These are phyloP conservation scores for Pocillopora verrucosa DNA, from an alignment of 64 coral and sea anemone genomes.

Conservation along the genomic window DNA sequence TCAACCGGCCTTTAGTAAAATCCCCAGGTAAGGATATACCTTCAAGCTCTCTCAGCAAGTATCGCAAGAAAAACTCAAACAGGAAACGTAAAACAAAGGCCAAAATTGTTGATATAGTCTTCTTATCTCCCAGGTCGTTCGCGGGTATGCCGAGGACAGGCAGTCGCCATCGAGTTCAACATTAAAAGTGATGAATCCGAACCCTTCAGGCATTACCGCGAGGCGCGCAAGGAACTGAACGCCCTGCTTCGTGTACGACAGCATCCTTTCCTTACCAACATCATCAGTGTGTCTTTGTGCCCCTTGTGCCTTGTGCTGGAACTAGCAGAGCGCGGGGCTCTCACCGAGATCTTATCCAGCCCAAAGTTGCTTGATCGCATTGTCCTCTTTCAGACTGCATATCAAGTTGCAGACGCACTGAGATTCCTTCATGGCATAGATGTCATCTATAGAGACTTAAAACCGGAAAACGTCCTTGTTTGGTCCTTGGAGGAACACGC, in stretches of 20 bases:
- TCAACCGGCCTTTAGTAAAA: too few species aligned
- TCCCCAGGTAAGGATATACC: too few species aligned
- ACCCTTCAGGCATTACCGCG: constrained; percentile 80
- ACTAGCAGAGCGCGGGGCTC: constrained; percentile 79
- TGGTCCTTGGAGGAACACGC: constrained; percentile 82
- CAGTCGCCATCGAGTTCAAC: constrained; percentile 88
- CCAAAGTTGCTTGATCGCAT: constrained; percentile 56
- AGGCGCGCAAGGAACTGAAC: constrained; percentile 89
- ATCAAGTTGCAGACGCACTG: constrained; percentile 93
- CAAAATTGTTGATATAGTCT: not conserved
- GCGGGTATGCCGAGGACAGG: too few species aligned
- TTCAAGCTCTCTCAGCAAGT: too few species aligned
- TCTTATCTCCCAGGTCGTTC: constrained; percentile 27
- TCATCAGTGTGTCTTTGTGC: constrained; percentile 85
- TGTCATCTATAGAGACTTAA: constrained; percentile 93
- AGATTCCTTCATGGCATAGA: constrained; percentile 74
- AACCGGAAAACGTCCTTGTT: constrained; percentile 95
- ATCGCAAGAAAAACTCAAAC: too few species aligned
- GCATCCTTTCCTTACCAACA: constrained; percentile 89
- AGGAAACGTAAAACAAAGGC: too few species aligned
- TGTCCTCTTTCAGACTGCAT: constrained; percentile 79
- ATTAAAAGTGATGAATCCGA: constrained; percentile 43
- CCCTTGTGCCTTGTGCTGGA: constrained; percentile 89
- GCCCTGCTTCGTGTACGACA: constrained; percentile 83
- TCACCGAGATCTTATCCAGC: constrained; percentile 56